Evolutionary conservation across 2,113 vertebrate species (phyloP).

Genomic region (Emydocephalus ijimae): DNA sequence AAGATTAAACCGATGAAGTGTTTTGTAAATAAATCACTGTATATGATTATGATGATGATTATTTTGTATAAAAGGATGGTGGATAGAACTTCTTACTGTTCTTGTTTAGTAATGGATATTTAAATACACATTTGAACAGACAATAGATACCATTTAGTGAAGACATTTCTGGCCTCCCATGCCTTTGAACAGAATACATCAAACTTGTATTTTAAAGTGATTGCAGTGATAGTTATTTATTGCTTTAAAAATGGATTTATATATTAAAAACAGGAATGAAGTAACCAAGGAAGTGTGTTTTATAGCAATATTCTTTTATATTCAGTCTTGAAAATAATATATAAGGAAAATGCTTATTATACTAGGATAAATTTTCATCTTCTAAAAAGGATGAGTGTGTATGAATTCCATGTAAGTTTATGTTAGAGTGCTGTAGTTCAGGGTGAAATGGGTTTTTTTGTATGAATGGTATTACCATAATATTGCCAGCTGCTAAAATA

Average conservation of each 20-base stretch:
- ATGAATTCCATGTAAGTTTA: neutral
- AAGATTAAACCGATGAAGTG: neutral
- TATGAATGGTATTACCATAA: slow-evolving; percentile 14
- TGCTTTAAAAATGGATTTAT: slow-evolving; percentile 11
- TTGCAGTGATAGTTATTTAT: neutral
- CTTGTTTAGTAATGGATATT: neutral
- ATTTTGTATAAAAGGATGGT: slow-evolving; percentile 7
- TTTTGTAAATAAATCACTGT: slow-evolving; percentile 4
- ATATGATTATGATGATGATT: neutral
- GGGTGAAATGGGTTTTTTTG: slow-evolving; percentile 17
- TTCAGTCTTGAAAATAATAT: neutral
- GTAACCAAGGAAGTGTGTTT: slow-evolving; percentile 9
- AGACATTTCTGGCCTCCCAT: slow-evolving; percentile 26
- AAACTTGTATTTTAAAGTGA: neutral
- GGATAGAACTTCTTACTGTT: neutral
- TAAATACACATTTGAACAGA: neutral
- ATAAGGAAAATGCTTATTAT: neutral
- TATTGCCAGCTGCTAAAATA: slow-evolving; percentile 11
- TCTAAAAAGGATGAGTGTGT: neutral
- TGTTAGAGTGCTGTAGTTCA: neutral
- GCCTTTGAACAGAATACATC: neutral
- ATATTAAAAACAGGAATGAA: slow-evolving; percentile 3
- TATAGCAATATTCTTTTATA: slow-evolving; percentile 21
- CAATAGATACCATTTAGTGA: neutral
- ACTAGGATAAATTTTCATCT: neutral